Evolutionary conservation across 1,140 invertebrate species (phyloP).

Genomic region (Sarcophaga peregrina): DNA sequence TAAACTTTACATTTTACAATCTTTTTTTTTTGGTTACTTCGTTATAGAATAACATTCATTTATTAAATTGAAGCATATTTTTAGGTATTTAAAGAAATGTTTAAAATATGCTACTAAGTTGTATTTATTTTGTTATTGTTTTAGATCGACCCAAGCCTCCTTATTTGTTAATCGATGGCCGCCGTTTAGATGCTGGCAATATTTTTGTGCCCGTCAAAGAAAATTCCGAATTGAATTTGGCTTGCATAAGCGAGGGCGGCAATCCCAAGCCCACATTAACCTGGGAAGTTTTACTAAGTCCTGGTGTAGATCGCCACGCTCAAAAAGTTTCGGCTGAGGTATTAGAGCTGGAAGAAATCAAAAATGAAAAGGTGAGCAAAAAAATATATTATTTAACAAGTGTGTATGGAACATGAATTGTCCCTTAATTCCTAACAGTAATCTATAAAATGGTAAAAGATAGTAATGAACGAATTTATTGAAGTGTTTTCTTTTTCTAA

Average conservation of each 20-base stretch:
- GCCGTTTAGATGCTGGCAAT: slow-evolving; percentile 83
- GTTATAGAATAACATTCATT: not conserved
- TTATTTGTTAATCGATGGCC: slow-evolving; percentile 82
- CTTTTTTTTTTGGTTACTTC: not conserved
- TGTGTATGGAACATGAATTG: too few species aligned
- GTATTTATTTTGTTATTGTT: slow-evolving; percentile 1
- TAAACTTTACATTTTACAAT: not conserved
- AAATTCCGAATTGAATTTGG: slow-evolving; percentile 80
- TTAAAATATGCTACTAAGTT: not conserved
- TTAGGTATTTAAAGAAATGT: not conserved
- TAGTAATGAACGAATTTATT: too few species aligned
- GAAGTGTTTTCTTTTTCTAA: too few species aligned
- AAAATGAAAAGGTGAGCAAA: slow-evolving; percentile 65
- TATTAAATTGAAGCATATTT: not conserved
- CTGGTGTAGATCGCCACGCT: slow-evolving; percentile 69
- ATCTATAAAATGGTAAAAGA: too few species aligned
- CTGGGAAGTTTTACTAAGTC: slow-evolving; percentile 77
- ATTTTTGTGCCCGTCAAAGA: slow-evolving; percentile 85
- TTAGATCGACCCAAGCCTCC: slow-evolving; percentile 81
- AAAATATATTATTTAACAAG: too few species aligned
- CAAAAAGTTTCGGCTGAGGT: slow-evolving; percentile 65
- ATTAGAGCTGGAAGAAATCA: slow-evolving; percentile 64
- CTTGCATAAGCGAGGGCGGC: slow-evolving; percentile 85
- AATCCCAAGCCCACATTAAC: slow-evolving; percentile 79
- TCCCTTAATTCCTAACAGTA: too few species aligned